Percentiles rank a stretch among this genome's conserved stretches.
Conservation (phyloP, 2,888 invertebrate genomes). For the Acronicta aceris region DNA sequence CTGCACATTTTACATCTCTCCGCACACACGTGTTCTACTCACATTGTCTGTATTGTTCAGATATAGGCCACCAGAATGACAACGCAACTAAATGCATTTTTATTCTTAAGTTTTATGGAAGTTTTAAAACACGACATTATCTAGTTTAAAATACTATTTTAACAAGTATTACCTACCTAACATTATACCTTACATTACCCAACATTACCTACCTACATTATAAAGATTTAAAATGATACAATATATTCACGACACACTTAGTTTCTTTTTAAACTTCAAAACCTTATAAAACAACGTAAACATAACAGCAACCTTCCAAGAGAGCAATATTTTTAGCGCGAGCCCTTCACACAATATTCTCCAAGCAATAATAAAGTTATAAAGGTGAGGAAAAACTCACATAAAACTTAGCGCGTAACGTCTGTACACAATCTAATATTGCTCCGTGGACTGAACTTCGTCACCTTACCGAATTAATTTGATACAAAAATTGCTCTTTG, state of each 20-base stretch:
- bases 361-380: constrained; percentile 31
- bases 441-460: constrained; percentile 19
- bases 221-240: no score
- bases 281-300: constrained; percentile 6
- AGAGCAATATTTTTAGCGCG: constrained; percentile 3
- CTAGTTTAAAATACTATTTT: no score
- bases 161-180: no score
- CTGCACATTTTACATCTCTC: constrained; percentile 6
- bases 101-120: constrained; percentile 4
- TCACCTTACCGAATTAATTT: constrained; percentile 34
- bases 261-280: background rate
- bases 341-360: constrained; percentile 27
- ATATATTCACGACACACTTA: no score
- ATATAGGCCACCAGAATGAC: constrained; percentile 13
- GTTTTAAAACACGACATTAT: background rate
- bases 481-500: constrained; percentile 22
- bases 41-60: constrained; percentile 10
- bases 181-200: no score
- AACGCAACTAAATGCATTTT: constrained; percentile 3
- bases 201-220: no score
- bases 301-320: background rate
- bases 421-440: constrained; percentile 34
- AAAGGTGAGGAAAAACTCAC: constrained; percentile 21
- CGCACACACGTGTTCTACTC: background rate
- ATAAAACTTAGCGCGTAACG: constrained; percentile 26